Percentiles rank a stretch among this genome's conserved stretches.
Evolutionary conservation across 2,888 invertebrate genomes (phyloP).

Genomic region (Caradrina clavipalpis): DNA sequence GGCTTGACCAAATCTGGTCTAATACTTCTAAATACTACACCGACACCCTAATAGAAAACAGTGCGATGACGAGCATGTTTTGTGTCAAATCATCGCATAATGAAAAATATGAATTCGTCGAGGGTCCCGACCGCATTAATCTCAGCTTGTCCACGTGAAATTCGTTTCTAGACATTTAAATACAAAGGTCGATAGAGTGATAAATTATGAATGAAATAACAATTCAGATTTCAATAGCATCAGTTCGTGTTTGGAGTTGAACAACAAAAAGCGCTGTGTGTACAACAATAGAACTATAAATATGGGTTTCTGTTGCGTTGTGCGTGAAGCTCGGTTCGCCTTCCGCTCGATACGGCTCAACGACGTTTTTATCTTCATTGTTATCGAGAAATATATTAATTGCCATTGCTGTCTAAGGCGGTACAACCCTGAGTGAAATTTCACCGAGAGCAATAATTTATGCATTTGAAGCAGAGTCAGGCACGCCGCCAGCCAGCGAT

Average conservation of each 20-base stretch:
- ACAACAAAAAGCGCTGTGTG: constrained; percentile 82
- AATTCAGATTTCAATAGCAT: constrained; percentile 75
- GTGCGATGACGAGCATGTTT: constrained; percentile 82
- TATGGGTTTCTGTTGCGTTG: constrained; percentile 84
- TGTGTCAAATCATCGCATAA: constrained; percentile 85
- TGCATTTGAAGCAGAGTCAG: constrained; percentile 75
- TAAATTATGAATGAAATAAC: constrained; percentile 88
- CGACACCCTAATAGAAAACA: constrained; percentile 79
- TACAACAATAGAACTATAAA: constrained; percentile 87
- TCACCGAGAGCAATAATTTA: constrained; percentile 75
- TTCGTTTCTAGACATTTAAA: constrained; percentile 84
- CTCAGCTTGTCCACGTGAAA: constrained; percentile 79
- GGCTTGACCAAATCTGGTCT: constrained; percentile 54
- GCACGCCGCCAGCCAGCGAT: constrained; percentile 76
- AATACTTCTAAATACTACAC: constrained; percentile 69
- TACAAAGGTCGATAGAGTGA: constrained; percentile 87
- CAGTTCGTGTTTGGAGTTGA: constrained; percentile 79
- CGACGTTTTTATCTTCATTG: constrained; percentile 76
- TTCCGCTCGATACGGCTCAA: constrained; percentile 77
- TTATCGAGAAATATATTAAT: constrained; percentile 77
- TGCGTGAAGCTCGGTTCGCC: constrained; percentile 63
- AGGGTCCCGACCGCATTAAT: constrained; percentile 79
- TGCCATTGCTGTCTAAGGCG: constrained; percentile 69
- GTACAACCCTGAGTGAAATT: constrained; percentile 74
- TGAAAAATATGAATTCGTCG: constrained; percentile 85